Base-by-base conservation (phyloP, 2,888 invertebrate species). In the Callyntrura guangdongensis region DNA sequence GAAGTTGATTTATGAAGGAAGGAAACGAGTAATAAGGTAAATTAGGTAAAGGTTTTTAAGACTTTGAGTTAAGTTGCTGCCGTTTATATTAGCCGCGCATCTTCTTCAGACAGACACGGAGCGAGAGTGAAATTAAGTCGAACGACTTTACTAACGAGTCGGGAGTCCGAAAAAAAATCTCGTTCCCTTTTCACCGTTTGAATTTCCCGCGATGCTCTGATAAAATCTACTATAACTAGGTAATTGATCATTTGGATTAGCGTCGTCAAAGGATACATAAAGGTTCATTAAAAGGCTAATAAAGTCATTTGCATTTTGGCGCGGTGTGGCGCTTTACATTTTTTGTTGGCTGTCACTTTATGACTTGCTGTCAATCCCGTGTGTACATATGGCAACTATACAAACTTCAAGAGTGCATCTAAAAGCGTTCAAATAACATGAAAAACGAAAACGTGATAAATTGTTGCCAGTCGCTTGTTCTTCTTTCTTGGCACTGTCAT, bases 1-100 rank as follows among this genome's bases (percentile, higher is more conserved):
- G 87, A 87, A 79, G 87, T 81, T 81, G 81, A 87, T 87, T 87
- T 87, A 87, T 87, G 74, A 6, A 4, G 6, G 14, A 8, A 69
- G 9, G 17, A 20, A 69, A 69, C 14, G 67, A 25, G 36, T 53
- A 77, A 77, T 74, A 79, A 81, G 69, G 77, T 86, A 64, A 53
- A 53, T 14, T 11, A 53, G n/a, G n/a, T n/a, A n/a, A 17, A 74
- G 17, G 47, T 74, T 53, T 14, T 27, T 6, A 67, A 27, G 27
- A 4, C 17, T n/a, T n/a, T 1, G 20, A 61, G n/a, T 61, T n/a
- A n/a, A 17, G 20, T 8, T 17, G 61, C 61, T 22, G 36, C 6
- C 36, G 36, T 36, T 36, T 36, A 6, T 36, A 4, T 4, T 36
- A 36, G 36, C 6, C 36, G 6, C 36, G 6, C n/a, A n/a, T n/a